phyloP scores from a whole-genome alignment of 2,113 vertebrate species.

The Myiopsitta monachus region DNA sequence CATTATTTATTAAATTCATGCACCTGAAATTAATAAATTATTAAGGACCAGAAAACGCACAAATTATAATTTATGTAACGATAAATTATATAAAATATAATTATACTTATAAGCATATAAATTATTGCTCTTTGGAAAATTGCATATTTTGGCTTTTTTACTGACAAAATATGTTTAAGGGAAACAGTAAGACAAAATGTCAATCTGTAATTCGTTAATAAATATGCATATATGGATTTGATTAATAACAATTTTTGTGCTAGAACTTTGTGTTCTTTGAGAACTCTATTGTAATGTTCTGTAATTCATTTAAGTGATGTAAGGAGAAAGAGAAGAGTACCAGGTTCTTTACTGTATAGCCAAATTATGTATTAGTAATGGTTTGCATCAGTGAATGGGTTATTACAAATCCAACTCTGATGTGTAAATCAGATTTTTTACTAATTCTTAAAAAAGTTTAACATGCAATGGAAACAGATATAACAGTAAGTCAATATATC shows the following conservation, averaged over 20 bases:
- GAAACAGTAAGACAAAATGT: background rate
- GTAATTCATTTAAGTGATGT: background rate
- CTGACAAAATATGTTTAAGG: background rate
- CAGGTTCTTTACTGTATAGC: background rate
- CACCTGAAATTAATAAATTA: background rate
- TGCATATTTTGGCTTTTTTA: background rate
- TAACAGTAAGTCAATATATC: too few relatives aligned
- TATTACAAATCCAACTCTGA: background rate
- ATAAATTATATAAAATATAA: background rate
- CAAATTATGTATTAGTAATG: background rate
- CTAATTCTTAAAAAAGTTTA: background rate
- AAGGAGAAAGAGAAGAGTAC: background rate
- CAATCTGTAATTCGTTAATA: background rate
- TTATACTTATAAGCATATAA: background rate
- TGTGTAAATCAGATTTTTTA: background rate
- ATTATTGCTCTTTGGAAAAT: background rate
- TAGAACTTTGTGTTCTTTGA: background rate
- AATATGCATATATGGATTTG: background rate
- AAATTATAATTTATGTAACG: background rate
- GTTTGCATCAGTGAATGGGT: background rate
- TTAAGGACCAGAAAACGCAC: background rate
- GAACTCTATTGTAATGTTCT: background rate
- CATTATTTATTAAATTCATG: background rate
- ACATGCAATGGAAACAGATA: background rate
- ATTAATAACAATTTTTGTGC: background rate